Conservation (phyloP, 2,113 vertebrate species). For the Nothobranchius kuhntae region DNA sequence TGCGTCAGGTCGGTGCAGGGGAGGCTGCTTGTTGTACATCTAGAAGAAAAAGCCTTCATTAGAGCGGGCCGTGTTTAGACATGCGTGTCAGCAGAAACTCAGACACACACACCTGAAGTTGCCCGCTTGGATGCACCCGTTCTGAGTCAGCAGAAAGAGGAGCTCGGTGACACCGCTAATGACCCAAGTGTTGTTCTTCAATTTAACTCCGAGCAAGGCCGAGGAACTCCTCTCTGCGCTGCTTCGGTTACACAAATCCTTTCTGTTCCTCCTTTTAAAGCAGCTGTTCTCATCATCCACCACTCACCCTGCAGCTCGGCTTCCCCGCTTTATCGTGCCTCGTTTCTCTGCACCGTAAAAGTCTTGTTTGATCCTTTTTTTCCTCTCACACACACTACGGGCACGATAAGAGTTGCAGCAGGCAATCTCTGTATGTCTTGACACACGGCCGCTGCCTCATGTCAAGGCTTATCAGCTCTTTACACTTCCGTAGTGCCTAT, state of each 20-base stretch:
- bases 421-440: constrained; percentile 1
- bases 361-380: constrained; percentile 27
- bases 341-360: constrained; percentile 37
- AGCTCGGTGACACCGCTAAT: constrained; percentile 66
- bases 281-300: constrained; percentile 44
- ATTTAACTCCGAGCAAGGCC: constrained; percentile 68
- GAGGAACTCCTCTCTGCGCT: constrained; percentile 57
- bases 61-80: constrained; percentile 44
- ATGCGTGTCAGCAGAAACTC: constrained; percentile 57
- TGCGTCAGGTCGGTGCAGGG: constrained; percentile 46
- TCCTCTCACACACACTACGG: not conserved
- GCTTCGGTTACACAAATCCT: constrained; percentile 53
- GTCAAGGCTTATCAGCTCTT: constrained; percentile 50
- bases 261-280: constrained; percentile 39
- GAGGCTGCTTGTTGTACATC: constrained; percentile 68
- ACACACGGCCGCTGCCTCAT: constrained; percentile 41
- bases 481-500: constrained; percentile 41
- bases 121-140: constrained; percentile 16
- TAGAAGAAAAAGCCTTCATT: constrained; percentile 49
- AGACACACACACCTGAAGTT: constrained; percentile 20
- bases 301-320: constrained; percentile 32
- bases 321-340: constrained; percentile 54
- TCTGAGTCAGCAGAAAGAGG: constrained; percentile 75
- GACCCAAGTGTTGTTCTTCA: constrained; percentile 79
- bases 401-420: constrained; percentile 16